A percentile compares a stretch with the other conserved stretches of the same genome.
Conservation (phyloP, 2,888 invertebrate species). For the Polymixis flavicincta region DNA sequence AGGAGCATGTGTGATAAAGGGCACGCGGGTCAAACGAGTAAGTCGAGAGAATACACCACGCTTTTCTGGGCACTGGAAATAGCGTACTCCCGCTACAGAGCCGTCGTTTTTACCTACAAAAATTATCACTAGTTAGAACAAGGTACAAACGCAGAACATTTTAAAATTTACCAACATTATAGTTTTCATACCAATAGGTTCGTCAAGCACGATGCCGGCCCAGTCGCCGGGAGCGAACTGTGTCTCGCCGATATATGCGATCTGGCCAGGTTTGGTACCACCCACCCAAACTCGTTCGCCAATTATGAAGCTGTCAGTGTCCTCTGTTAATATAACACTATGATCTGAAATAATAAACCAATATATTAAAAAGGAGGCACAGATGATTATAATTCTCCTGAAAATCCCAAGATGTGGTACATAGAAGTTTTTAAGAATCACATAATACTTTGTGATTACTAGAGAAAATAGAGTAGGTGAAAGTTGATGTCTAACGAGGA, state of each 20-base stretch:
- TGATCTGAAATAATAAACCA: constrained; percentile 92
- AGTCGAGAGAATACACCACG: constrained; percentile 98
- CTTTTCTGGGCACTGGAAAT: constrained; percentile 98
- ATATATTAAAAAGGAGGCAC: constrained; percentile 38
- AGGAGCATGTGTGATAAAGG: constrained; percentile 90
- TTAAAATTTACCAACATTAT: background rate
- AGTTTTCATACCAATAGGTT: constrained; percentile 94
- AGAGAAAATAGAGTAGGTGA: constrained; percentile 64
- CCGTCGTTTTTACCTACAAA: constrained; percentile 98
- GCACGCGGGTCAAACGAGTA: constrained; percentile 95
- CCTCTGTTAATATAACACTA: constrained; percentile 95
- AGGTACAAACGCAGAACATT: background rate
- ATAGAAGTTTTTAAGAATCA: background rate
- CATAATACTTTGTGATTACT: constrained; percentile 20
- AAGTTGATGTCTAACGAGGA: constrained; percentile 70
- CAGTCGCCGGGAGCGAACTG: constrained; percentile 99
- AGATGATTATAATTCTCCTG: background rate
- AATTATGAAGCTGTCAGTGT: constrained; percentile 98
- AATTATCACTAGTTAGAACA: constrained; percentile 14
- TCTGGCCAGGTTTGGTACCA: constrained; percentile 97
- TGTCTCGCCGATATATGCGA: constrained; percentile 98
- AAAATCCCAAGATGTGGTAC: constrained; percentile 7
- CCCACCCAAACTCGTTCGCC: constrained; percentile 98
- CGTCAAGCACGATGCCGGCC: constrained; percentile 99
- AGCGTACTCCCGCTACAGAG: constrained; percentile 96